These are phyloP conservation scores for Hafferia zeledoni DNA, from an alignment of 2,797 vertebrate genomes.

Conservation along the genomic window DNA sequence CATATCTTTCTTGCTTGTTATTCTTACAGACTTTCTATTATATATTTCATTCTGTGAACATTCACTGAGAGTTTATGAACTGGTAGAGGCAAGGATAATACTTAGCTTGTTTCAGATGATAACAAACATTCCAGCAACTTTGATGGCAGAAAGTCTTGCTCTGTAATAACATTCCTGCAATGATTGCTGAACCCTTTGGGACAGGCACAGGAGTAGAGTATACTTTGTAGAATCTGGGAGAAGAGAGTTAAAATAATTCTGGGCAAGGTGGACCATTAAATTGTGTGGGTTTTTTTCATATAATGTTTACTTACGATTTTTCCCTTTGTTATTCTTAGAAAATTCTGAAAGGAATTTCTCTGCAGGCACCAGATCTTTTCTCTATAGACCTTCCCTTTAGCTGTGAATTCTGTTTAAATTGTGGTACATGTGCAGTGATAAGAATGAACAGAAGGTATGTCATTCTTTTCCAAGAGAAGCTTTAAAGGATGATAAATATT, in stretches of 20 bases:
- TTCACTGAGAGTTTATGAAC: background rate
- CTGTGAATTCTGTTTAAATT: slow-evolving; percentile 43
- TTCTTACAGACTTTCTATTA: background rate
- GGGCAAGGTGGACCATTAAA: background rate
- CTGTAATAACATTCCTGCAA: background rate
- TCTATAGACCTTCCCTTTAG: slow-evolving; percentile 16
- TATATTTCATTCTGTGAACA: background rate
- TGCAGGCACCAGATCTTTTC: background rate
- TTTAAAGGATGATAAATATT: slow-evolving; percentile 79
- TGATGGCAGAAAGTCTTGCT: background rate
- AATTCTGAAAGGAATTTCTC: slow-evolving; percentile 24
- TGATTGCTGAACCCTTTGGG: background rate
- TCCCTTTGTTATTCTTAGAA: background rate
- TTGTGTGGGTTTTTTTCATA: background rate
- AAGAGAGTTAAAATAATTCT: background rate
- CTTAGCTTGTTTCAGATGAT: background rate
- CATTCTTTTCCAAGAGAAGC: slow-evolving; percentile 62
- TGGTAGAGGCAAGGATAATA: background rate
- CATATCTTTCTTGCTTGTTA: background rate
- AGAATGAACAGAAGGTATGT: slow-evolving; percentile 46
- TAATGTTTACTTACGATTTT: background rate
- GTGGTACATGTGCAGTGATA: background rate
- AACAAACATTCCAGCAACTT: background rate
- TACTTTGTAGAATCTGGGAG: background rate
- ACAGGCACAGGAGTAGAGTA: background rate